Conservation (phyloP, 2,113 vertebrate species). For the Monarcha castaneiventris region DNA sequence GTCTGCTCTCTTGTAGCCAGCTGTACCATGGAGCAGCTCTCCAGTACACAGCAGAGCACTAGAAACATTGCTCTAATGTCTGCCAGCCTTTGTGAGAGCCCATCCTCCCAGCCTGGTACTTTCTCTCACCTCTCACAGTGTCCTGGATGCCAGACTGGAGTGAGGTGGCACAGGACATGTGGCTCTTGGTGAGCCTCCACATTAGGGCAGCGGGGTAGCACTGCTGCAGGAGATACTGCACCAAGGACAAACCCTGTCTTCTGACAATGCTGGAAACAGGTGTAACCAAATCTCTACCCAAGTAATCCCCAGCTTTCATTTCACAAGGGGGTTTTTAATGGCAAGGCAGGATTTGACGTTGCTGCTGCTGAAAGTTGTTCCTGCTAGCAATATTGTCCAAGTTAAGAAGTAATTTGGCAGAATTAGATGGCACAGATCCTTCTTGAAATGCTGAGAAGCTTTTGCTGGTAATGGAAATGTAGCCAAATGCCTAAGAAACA, state of each 20-base stretch:
- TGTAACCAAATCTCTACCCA: background rate
- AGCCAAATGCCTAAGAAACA: background rate
- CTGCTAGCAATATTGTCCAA: background rate
- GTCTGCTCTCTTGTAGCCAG: background rate
- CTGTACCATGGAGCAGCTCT: background rate
- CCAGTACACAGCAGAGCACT: background rate
- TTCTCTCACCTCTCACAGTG: background rate
- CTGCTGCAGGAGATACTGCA: background rate
- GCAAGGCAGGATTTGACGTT: background rate
- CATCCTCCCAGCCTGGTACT: background rate
- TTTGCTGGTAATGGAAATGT: background rate
- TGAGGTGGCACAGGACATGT: accelerated
- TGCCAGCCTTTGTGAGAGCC: background rate
- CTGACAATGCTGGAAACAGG: background rate
- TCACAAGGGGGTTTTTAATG: background rate
- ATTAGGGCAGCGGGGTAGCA: background rate
- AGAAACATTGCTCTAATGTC: background rate
- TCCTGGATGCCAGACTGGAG: background rate
- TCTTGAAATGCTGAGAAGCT: background rate
- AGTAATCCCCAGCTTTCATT: background rate
- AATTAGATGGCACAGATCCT: background rate
- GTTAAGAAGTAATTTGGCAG: background rate
- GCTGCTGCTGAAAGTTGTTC: background rate
- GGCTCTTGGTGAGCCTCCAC: background rate
- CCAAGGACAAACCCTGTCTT: background rate